These are phyloP conservation scores for Coelinius sp. DNA, from an alignment of 2,888 invertebrate genomes.

Conservation along the genomic window DNA sequence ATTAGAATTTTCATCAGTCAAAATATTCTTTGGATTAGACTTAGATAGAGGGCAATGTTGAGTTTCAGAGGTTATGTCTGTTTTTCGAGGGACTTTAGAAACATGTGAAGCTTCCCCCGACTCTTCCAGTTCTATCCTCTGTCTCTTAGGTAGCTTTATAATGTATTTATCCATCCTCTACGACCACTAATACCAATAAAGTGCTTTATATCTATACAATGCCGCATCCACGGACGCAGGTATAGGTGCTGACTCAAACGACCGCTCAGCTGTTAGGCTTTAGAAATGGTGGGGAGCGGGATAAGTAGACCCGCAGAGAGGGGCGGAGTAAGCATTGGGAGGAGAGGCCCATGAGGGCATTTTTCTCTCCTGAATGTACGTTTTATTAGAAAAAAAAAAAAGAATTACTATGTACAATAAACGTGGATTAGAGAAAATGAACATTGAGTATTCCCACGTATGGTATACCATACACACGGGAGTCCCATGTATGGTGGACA, in stretches of 20 bases:
- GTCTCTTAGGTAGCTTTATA: not conserved
- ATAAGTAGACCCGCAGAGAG: not conserved
- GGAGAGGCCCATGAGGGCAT: not conserved
- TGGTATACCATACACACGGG: not conserved
- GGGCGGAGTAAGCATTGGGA: not conserved
- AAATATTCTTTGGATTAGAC: not conserved
- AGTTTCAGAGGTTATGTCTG: not conserved
- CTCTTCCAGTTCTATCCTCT: constrained; percentile 2
- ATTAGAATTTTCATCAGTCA: not conserved
- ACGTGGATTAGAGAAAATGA: not conserved
- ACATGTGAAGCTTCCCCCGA: not conserved
- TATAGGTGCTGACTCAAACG: not conserved
- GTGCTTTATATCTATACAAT: not conserved
- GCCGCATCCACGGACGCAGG: not conserved
- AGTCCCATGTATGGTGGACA: not conserved
- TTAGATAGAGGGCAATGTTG: not conserved
- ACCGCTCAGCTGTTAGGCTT: not conserved
- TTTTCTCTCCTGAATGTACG: not conserved
- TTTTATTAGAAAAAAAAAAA: not conserved
- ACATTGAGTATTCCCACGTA: not conserved
- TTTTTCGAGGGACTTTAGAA: not conserved
- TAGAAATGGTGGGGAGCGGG: not conserved
- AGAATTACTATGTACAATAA: not conserved
- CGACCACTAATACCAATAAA: not conserved
- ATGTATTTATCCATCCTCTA: not conserved